A percentile compares a stretch with the other conserved stretches of the same genome.
phyloP scores from a whole-genome alignment of 2,888 invertebrate genomes.

The Phytoseiulus persimilis region DNA sequence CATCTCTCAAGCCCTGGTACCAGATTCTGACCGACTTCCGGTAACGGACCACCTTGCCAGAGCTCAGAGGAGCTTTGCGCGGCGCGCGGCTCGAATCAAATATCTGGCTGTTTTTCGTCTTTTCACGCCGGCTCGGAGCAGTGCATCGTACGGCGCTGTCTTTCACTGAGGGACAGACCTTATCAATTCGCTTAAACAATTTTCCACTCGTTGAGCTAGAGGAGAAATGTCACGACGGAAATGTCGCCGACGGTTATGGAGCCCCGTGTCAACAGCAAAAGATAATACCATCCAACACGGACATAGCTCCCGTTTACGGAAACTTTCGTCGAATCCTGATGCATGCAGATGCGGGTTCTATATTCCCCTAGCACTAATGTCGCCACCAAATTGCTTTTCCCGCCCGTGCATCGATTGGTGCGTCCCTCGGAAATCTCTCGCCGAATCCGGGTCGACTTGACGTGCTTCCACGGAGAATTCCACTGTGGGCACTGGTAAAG shows the following conservation, averaged over 20 bases:
- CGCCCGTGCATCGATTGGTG: not conserved
- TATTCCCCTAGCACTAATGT: not conserved
- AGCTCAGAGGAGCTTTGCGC: too few species aligned
- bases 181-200: too few species aligned
- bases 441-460: not conserved
- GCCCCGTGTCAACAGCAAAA: not conserved
- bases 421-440: not conserved
- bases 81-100: too few species aligned
- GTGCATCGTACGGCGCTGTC: too few species aligned
- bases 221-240: too few species aligned
- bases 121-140: too few species aligned
- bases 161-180: too few species aligned
- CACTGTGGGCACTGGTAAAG: not conserved
- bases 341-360: not conserved
- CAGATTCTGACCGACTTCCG: too few species aligned
- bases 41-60: too few species aligned
- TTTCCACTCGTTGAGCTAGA: too few species aligned
- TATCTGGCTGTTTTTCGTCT: too few species aligned
- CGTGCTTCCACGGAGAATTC: not conserved
- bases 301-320: not conserved
- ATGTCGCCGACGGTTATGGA: not conserved
- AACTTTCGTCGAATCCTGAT: not conserved
- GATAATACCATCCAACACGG: not conserved
- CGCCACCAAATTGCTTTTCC: not conserved
- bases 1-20: too few species aligned